These are phyloP conservation scores for Hymenochirus boettgeri DNA, from an alignment of 2,113 vertebrate genomes.

Conservation along the genomic window DNA sequence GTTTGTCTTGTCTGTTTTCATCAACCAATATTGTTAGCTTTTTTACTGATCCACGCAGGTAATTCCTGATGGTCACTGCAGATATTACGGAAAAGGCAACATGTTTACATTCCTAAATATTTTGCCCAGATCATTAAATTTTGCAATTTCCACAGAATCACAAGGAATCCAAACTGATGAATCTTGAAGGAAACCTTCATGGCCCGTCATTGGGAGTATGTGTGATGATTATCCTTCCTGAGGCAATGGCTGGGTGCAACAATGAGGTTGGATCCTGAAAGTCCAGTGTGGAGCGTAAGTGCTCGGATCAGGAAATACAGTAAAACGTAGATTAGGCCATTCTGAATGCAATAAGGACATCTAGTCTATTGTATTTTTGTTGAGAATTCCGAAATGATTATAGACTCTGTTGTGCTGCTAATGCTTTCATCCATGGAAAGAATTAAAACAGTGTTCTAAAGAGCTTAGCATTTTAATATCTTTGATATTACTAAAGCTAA, in stretches of 20 bases:
- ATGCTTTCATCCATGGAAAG: neutral
- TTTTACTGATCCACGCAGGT: too few species aligned
- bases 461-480: neutral
- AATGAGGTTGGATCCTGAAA: constrained; percentile 94
- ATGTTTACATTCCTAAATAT: too few species aligned
- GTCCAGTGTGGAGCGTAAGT: constrained; percentile 87
- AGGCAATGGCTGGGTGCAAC: constrained; percentile 94
- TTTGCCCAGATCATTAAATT: too few species aligned
- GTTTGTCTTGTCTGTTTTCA: too few species aligned
- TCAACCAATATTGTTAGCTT: too few species aligned
- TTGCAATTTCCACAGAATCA: constrained; percentile 69
- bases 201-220: constrained; percentile 86
- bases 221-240: constrained; percentile 90
- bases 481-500: neutral
- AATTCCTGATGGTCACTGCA: too few species aligned
- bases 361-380: too few species aligned
- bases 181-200: constrained; percentile 92
- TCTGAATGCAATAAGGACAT: too few species aligned
- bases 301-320: too few species aligned
- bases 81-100: too few species aligned
- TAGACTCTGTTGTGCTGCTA: neutral
- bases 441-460: neutral
- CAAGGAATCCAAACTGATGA: constrained; percentile 87
- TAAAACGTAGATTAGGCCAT: too few species aligned
- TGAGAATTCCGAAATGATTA: neutral